Evolutionary conservation across 2,113 vertebrate species (phyloP).

Genomic region (crab-eating macaque (Macaca fascicularis)): DNA sequence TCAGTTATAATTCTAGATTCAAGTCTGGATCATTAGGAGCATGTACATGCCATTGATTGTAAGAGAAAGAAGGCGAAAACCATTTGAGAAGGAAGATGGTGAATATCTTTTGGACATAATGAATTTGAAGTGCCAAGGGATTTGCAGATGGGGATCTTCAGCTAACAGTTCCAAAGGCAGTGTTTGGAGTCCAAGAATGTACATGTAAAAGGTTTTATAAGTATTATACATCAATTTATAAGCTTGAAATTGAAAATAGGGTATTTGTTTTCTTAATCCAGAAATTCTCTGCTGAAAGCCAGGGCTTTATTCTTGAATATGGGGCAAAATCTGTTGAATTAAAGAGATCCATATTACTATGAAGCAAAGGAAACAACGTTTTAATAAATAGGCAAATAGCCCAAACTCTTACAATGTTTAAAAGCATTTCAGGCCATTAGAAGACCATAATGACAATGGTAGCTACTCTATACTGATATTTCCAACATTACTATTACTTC

Average conservation of each 20-base stretch:
- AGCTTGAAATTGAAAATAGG: neutral
- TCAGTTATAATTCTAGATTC: neutral
- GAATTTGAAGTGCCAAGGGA: neutral
- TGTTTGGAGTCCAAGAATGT: neutral
- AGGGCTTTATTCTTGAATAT: neutral
- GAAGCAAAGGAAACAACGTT: neutral
- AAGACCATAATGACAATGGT: neutral
- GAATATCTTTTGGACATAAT: neutral
- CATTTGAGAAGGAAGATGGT: neutral
- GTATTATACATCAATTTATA: neutral
- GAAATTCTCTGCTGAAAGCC: neutral
- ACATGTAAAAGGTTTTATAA: neutral
- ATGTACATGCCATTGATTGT: neutral
- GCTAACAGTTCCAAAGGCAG: neutral
- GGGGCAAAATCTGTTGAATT: neutral
- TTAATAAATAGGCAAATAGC: neutral
- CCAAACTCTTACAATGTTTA: neutral
- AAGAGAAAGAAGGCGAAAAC: neutral
- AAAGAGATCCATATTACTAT: neutral
- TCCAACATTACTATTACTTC: neutral
- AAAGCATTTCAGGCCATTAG: neutral
- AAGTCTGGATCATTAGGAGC: neutral
- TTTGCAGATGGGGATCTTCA: neutral
- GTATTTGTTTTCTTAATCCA: neutral
- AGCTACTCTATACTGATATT: neutral